These are phyloP conservation scores for Subacronicta megacephala DNA, from an alignment of 2,888 invertebrate genomes.

Conservation along the genomic window DNA sequence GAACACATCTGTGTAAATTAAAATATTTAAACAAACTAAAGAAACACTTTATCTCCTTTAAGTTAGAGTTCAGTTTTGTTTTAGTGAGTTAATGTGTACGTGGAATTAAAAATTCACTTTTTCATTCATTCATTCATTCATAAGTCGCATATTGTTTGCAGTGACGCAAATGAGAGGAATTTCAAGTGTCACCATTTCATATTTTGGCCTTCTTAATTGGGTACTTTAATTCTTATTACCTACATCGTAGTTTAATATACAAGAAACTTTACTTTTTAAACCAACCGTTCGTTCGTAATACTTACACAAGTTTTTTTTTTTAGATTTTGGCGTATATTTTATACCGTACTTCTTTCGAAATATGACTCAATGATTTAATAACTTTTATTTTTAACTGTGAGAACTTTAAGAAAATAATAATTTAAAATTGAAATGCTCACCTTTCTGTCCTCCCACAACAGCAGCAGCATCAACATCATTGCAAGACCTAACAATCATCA, in stretches of 20 bases:
- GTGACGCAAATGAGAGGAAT: constrained; percentile 45
- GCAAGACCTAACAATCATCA: constrained; percentile 71
- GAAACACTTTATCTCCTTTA: constrained; percentile 14
- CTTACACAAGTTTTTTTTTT: background rate
- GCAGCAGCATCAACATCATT: constrained; percentile 45
- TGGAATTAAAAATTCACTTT: constrained; percentile 29
- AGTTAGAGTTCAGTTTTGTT: constrained; percentile 11
- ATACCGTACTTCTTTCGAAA: too few species aligned
- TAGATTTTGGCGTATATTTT: background rate
- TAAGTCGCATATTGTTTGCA: constrained; percentile 39
- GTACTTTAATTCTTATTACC: constrained; percentile 9
- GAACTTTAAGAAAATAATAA: background rate
- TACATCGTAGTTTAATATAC: background rate
- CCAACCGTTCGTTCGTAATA: too few species aligned
- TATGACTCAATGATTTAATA: too few species aligned
- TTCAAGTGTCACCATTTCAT: constrained; percentile 33
- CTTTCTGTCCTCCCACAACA: constrained; percentile 51
- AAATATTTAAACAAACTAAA: constrained; percentile 26
- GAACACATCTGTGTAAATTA: constrained; percentile 75
- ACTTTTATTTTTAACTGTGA: too few species aligned
- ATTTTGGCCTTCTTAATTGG: constrained; percentile 27
- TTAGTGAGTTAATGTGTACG: background rate
- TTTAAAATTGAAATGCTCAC: constrained; percentile 54
- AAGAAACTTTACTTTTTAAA: background rate
- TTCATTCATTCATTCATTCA: constrained; percentile 42